Conservation (phyloP, 2,888 invertebrate genomes). For the Seira ritae region DNA sequence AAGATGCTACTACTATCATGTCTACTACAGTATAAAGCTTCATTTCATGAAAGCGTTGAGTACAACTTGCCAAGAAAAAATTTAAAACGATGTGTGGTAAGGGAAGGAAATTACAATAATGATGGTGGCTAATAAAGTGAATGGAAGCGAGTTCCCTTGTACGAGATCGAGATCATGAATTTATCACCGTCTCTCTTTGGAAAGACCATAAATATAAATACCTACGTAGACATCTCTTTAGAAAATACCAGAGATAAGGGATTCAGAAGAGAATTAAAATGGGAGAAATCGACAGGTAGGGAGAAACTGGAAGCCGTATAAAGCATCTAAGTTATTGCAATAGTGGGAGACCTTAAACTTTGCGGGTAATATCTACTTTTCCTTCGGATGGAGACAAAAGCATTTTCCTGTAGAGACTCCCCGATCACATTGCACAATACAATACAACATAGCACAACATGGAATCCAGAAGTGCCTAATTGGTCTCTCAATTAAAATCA, state of each 20-base stretch:
- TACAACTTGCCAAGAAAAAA: constrained; percentile 36
- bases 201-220: too few species aligned
- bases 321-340: constrained; percentile 26
- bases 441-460: constrained; percentile 23
- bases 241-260: too few species aligned
- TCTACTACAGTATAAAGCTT: too few species aligned
- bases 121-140: too few species aligned
- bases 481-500: constrained; percentile 62
- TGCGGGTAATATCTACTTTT: not conserved
- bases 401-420: constrained; percentile 54
- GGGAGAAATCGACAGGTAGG: constrained; percentile 36
- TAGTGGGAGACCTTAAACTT: constrained; percentile 38
- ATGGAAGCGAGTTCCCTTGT: too few species aligned
- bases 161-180: too few species aligned
- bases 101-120: constrained; percentile 23
- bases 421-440: constrained; percentile 31
- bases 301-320: not conserved
- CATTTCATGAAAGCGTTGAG: too few species aligned
- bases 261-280: too few species aligned
- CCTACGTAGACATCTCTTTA: too few species aligned
- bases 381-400: constrained; percentile 20
- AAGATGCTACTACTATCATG: too few species aligned
- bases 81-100: constrained; percentile 46
- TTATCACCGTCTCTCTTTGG: too few species aligned
- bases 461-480: constrained; percentile 55